These are phyloP conservation scores for Chrysolina haemoptera DNA, from an alignment of 2,888 invertebrate species.

Conservation along the genomic window DNA sequence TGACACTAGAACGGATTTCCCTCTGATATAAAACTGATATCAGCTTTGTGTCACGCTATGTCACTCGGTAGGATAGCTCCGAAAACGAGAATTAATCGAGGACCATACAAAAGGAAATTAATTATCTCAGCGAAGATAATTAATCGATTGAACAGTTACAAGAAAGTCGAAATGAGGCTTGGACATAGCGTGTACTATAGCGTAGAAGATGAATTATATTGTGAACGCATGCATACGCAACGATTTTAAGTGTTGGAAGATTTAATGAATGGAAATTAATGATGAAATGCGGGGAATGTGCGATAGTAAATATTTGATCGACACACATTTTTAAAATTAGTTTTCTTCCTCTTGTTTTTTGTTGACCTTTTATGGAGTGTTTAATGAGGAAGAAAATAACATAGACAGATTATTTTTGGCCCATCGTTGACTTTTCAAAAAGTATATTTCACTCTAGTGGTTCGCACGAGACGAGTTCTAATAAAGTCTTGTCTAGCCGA, in stretches of 20 bases:
- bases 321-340: not conserved
- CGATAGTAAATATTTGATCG: constrained; percentile 8
- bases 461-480: too few relatives aligned
- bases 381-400: not conserved
- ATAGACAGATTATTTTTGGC: too few relatives aligned
- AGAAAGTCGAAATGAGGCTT: constrained; percentile 34
- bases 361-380: not conserved
- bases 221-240: constrained; percentile 33
- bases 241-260: constrained; percentile 34
- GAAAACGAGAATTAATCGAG: constrained; percentile 54
- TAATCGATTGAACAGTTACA: constrained; percentile 50
- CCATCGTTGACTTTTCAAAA: too few relatives aligned
- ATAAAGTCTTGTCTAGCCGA: too few relatives aligned
- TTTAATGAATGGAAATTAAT: constrained; percentile 35
- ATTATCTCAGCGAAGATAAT: constrained; percentile 53
- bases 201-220: constrained; percentile 33
- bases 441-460: too few relatives aligned
- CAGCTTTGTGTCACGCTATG: constrained; percentile 43
- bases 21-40: constrained; percentile 14
- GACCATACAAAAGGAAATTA: constrained; percentile 53
- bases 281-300: not conserved
- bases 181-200: constrained; percentile 5
- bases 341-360: not conserved
- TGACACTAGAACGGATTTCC: constrained; percentile 21
- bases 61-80: constrained; percentile 50